Evolutionary conservation across 2,888 invertebrate genomes (phyloP), one percentile per base, ranked within the genome.

Genomic region (Helobdella robusta): DNA sequence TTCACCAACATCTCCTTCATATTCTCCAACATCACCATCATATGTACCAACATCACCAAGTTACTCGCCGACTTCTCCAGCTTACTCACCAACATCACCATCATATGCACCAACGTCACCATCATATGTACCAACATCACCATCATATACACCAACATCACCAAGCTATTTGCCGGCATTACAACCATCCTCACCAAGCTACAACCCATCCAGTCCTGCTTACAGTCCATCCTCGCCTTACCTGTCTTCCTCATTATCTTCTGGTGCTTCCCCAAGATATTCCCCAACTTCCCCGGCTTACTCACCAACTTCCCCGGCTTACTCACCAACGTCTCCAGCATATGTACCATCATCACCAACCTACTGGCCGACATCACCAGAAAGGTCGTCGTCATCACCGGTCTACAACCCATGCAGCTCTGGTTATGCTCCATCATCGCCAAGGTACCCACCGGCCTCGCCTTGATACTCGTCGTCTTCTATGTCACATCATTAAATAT

Each of bases 361-460:
- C 0, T 88, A 89, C 20, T 85, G 87, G 0, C 88, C 91, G 0
- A 88, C 89, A 0, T 88, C 88, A 69, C 91, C 91, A 0, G 87
- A 86, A 73, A 91, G 92, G 60, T 88, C 88, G 86, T 91, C 91
- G 1, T 86, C 88, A 0, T 87, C 86, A 71, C 89, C n/a, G n/a
- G n/a, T n/a, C n/a, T n/a, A n/a, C n/a, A n/a, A n/a, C n/a, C n/a
- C n/a, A n/a, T 79, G 78, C 72, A 28, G 32, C 48, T 65, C 68
- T 28, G 36, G 73, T 6, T 73, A 73, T 1, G 74, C 75, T 1
- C 71, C 72, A 52, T 75, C 76, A 69, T 73, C 74, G 46, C 76
- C 81, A 28, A 73, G 73, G 8, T 78, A 78, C 67, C 73, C 73
- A 1, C 78, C 79, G 2, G 76, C 77, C 4, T 88, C 86, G 71